A percentile compares a stretch with the other conserved stretches of the same genome.
phyloP scores from a whole-genome alignment of 2,113 vertebrate species.

The Coracopsis vasa region DNA sequence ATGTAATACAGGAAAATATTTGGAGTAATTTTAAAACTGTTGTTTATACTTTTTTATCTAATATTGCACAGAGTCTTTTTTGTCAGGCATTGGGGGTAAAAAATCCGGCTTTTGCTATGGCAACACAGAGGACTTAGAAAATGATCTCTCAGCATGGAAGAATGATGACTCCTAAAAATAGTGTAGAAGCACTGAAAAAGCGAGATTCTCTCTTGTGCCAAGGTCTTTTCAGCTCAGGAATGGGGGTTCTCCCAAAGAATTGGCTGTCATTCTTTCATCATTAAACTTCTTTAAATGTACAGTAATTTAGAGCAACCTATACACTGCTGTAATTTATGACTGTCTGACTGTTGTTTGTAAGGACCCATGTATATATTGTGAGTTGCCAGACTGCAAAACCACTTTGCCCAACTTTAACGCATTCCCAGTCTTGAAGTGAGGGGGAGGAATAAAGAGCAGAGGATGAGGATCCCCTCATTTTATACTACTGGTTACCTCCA shows the following conservation, averaged over 20 bases:
- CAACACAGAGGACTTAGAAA: constrained; percentile 48
- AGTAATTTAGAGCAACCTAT: constrained; percentile 38
- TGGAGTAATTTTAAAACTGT: neutral
- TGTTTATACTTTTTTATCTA: neutral
- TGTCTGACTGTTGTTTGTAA: neutral
- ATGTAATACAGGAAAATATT: neutral
- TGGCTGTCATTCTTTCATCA: constrained; percentile 31
- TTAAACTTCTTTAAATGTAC: neutral
- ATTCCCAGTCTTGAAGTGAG: neutral
- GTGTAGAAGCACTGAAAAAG: constrained; percentile 13
- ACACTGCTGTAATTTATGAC: neutral
- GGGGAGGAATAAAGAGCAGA: neutral
- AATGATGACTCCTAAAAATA: constrained; percentile 56
- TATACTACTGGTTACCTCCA: neutral
- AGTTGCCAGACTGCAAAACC: neutral
- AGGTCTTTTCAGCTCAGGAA: constrained; percentile 35
- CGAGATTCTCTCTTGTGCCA: neutral
- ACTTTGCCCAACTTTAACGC: neutral
- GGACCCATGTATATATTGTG: neutral
- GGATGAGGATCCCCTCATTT: neutral
- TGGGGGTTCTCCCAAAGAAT: neutral
- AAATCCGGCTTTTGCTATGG: constrained; percentile 44
- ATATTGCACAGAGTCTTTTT: neutral
- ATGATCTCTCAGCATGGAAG: constrained; percentile 52
- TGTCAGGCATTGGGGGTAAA: neutral